phyloP scores from a whole-genome alignment of 2,888 invertebrate genomes.

The Eupithecia exiguata region DNA sequence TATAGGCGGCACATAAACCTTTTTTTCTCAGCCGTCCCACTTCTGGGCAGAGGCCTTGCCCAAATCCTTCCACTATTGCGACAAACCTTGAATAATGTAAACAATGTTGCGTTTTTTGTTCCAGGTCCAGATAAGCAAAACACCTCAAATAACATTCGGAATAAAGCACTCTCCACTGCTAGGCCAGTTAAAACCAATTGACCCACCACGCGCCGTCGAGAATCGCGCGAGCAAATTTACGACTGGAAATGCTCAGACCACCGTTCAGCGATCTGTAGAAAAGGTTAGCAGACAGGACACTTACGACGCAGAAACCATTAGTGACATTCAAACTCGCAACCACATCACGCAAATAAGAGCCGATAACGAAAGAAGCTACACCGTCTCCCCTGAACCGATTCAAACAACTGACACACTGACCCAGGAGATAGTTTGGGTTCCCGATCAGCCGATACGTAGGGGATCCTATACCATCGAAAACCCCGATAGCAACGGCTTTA shows the following conservation, averaged over 20 bases:
- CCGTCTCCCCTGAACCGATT: slow-evolving; percentile 72
- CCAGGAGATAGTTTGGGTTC: slow-evolving; percentile 76
- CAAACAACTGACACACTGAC: slow-evolving; percentile 65
- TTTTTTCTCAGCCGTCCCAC: background rate
- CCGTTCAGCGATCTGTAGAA: slow-evolving; percentile 29
- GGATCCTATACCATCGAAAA: slow-evolving; percentile 79
- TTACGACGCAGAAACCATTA: slow-evolving; percentile 47
- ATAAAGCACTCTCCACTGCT: slow-evolving; percentile 93
- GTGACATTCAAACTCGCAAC: slow-evolving; percentile 51
- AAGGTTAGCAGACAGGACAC: slow-evolving; percentile 46
- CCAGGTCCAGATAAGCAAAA: slow-evolving; percentile 70
- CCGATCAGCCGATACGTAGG: slow-evolving; percentile 67
- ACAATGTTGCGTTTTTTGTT: slow-evolving; percentile 39
- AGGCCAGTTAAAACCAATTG: slow-evolving; percentile 76
- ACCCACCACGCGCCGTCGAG: slow-evolving; percentile 51
- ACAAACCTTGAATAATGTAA: too few relatives aligned
- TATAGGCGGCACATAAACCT: background rate
- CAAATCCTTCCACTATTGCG: too few relatives aligned
- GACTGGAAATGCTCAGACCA: slow-evolving; percentile 19
- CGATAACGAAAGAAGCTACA: slow-evolving; percentile 69
- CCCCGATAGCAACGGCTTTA: slow-evolving; percentile 61
- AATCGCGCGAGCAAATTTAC: slow-evolving; percentile 24
- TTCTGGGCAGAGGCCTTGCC: too few relatives aligned
- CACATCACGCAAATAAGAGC: slow-evolving; percentile 70
- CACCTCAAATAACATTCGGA: slow-evolving; percentile 88